Evolutionary conservation across 2,797 vertebrate genomes (phyloP).

Genomic region (Channa striata): DNA sequence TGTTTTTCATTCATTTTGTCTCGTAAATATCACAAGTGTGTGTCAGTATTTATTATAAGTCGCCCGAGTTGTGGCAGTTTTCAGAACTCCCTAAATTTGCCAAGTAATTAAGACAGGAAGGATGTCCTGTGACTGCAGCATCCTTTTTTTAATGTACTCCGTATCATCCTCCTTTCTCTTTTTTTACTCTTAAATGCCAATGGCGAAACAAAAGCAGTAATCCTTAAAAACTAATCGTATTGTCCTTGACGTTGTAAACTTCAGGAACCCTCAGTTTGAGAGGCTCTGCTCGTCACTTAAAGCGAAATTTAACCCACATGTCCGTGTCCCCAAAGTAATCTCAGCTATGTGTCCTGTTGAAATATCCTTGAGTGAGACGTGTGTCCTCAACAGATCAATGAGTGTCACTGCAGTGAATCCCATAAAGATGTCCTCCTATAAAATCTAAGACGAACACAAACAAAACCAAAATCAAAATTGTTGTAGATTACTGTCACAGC

Average conservation of each 20-base stretch:
- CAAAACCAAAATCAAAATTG: too few relatives aligned
- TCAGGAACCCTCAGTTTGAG: conserved; percentile 6
- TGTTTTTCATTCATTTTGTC: not conserved
- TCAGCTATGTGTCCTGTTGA: conserved; percentile 15
- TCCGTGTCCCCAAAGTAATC: conserved; percentile 42
- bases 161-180: conserved; percentile 18
- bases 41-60: not conserved
- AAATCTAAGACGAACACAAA: too few relatives aligned
- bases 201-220: conserved; percentile 27
- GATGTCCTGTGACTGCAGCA: conserved; percentile 20
- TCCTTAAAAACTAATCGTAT: conserved; percentile 4
- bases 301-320: conserved; percentile 48
- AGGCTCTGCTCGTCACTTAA: conserved; percentile 14
- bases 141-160: not conserved
- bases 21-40: not conserved
- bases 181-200: conserved; percentile 34
- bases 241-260: conserved; percentile 53
- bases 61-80: not conserved
- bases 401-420: conserved; percentile 1
- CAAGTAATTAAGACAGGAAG: too few relatives aligned
- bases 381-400: conserved; percentile 24
- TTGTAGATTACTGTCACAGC: too few relatives aligned
- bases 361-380: conserved; percentile 51
- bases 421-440: too few relatives aligned
- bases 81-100: not conserved